Conservation (phyloP, 2,797 vertebrate species). For the Stomatorhinus walkeri region DNA sequence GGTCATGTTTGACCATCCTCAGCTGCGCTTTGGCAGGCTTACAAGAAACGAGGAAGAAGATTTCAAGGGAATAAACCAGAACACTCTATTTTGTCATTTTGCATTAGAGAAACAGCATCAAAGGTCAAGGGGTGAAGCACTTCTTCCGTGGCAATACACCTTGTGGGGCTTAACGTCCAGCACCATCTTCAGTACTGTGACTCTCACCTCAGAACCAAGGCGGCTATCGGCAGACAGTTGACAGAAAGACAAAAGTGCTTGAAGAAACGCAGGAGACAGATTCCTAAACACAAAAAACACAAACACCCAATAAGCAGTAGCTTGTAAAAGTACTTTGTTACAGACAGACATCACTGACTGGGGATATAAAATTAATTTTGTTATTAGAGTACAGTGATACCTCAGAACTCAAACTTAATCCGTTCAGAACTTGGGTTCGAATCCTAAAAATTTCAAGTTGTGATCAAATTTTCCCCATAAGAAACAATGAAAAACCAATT, state of each 20-base stretch:
- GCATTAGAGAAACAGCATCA: neutral
- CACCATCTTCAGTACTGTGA: neutral
- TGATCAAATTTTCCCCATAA: too few species aligned
- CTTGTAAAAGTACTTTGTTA: neutral
- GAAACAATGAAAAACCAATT: too few species aligned
- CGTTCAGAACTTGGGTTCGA: too few species aligned
- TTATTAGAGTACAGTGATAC: neutral
- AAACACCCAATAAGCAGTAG: neutral
- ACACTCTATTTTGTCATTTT: neutral
- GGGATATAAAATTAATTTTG: neutral
- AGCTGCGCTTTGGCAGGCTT: neutral
- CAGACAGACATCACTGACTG: neutral
- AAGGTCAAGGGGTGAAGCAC: neutral
- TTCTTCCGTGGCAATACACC: neutral
- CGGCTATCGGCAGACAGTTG: slow-evolving; percentile 95
- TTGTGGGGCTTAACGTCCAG: neutral
- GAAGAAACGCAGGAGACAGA: slow-evolving; percentile 88
- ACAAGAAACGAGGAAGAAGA: neutral
- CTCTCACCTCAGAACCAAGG: slow-evolving; percentile 87
- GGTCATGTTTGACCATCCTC: neutral
- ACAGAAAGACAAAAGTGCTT: slow-evolving; percentile 94
- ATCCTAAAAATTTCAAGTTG: too few species aligned
- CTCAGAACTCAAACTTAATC: too few species aligned
- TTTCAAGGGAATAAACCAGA: neutral
- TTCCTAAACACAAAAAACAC: slow-evolving; percentile 59